Evolutionary conservation across 2,797 vertebrate species (phyloP), one percentile per base, ranked within the genome.

Genomic region (Aldrovandia affinis): DNA sequence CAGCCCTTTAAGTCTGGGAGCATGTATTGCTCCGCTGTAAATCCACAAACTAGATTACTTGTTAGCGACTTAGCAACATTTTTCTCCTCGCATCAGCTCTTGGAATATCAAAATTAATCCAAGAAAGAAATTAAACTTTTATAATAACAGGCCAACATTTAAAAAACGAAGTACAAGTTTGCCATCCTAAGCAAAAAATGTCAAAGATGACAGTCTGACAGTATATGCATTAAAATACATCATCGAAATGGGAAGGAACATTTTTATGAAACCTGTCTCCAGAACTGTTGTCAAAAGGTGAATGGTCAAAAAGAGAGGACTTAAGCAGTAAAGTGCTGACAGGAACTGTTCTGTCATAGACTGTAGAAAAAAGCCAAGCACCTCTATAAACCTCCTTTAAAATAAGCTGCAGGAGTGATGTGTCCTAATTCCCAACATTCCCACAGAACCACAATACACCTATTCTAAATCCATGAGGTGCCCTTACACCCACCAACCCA

Each of bases 1-100:
- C 36, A 87, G 87, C 78, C 87, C 87, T 87, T 81, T 86, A 88
- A 85, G 88, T 90, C 87, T 86, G 88, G 87, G 87, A 88, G 86
- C 33, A 86, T 85, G 86, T 6, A 82, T 82, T 81, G 85, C 88
- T 88, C 86, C 79, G 78, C 86, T 80, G 87, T 87, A 92, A 94
- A 93, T 87, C 84, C 93, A 86, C 90, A 92, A 92, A 91, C 91
- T 86, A 93, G 91, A 94, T 95, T 94, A 94, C 78, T 85, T 88
- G 90, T 84, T 83, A 85, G 88, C 89, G 89, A 92, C 86, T 93
- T 91, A 91, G 89, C 90, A 91, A 88, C 89, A 89, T 85, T 89
- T 36, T 82, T 86, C 91, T 91, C 92, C 92, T 91, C 85, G 90
- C 83, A 88, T 80, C 85, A 84, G 86, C 25, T 85, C 86, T 20